Evolutionary conservation across 1,140 invertebrate species (phyloP), one percentile per base, ranked within the genome.

Genomic region (Zaprionus africanus): DNA sequence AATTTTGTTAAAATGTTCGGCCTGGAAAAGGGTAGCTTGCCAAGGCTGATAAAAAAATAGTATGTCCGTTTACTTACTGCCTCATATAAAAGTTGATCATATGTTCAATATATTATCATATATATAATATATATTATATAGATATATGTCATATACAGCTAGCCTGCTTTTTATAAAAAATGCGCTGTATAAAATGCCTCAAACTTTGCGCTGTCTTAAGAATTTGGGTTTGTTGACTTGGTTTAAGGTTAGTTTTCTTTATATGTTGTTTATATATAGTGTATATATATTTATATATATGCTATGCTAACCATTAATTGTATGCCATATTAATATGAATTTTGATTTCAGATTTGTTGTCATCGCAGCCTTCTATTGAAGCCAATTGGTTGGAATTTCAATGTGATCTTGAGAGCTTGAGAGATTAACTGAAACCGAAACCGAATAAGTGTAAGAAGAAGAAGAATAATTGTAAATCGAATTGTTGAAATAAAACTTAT

Each of bases 341-440:
- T 87, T 87, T 87, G 84, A 87, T 87, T 87, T 88, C 58, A 85
- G 82, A 76, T 85, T 83, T 83, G 70, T 88, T 76, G 75, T 84
- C 84, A 87, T 87, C 84, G 84, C 84, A 87, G 84, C 84, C 84
- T 87, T 87, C 81, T 57, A 78, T 87, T 87, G 84, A 87, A 87
- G 84, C 81, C 84, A 87, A 84, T 87, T 81, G 76, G 78, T 88
- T 88, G 69, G 71, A 81, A 78, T 82, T 70, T 82, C 61, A 64
- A 76, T 62, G 38, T 54, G 61, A 78, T 67, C 31, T 74, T 74
- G 49, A 65, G 36, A n/a, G 26, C 53, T 17, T 46, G n/a, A 46
- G 28, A 43, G 28, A 22, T 63, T 63, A 73, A 66, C 63, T 57
- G 63, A 58, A 62, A 61, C 26, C 53, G 41, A 38, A 76, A 70